phyloP scores from a whole-genome alignment of 1,140 invertebrate genomes.

The Kradibia gibbosae region DNA sequence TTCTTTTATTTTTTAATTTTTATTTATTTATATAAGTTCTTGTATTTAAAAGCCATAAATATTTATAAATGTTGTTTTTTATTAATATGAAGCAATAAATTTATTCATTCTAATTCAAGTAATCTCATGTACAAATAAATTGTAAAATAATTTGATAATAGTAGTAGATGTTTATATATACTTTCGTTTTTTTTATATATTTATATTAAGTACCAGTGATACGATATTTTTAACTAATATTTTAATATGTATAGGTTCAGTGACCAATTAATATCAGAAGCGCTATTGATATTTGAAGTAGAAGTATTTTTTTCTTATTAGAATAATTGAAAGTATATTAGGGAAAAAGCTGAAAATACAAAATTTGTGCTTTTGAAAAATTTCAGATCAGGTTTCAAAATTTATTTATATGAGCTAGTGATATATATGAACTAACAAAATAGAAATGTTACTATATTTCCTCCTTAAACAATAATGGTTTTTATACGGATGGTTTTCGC shows the following conservation, averaged over 20 bases:
- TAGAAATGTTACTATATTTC: constrained; percentile 5
- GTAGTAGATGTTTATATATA: too few relatives aligned
- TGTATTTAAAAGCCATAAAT: background rate
- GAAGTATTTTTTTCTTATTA: too few relatives aligned
- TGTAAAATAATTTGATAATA: too few relatives aligned
- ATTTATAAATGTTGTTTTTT: background rate
- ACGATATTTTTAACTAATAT: background rate
- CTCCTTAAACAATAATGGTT: too few relatives aligned
- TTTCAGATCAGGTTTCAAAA: background rate
- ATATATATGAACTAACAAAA: background rate
- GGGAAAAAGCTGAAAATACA: too few relatives aligned
- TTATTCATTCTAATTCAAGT: background rate
- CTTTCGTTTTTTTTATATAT: too few relatives aligned
- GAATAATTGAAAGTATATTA: background rate
- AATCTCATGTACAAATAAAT: background rate
- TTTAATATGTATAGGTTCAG: background rate
- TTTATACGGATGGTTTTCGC: too few relatives aligned
- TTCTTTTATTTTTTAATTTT: background rate
- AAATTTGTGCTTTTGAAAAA: background rate
- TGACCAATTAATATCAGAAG: too few relatives aligned
- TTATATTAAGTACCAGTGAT: background rate
- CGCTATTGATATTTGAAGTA: too few relatives aligned
- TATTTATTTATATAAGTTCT: background rate
- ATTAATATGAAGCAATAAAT: background rate
- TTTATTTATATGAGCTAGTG: background rate